phyloP scores from a whole-genome alignment of 2,888 invertebrate genomes.

The Dendrolimus houi region DNA sequence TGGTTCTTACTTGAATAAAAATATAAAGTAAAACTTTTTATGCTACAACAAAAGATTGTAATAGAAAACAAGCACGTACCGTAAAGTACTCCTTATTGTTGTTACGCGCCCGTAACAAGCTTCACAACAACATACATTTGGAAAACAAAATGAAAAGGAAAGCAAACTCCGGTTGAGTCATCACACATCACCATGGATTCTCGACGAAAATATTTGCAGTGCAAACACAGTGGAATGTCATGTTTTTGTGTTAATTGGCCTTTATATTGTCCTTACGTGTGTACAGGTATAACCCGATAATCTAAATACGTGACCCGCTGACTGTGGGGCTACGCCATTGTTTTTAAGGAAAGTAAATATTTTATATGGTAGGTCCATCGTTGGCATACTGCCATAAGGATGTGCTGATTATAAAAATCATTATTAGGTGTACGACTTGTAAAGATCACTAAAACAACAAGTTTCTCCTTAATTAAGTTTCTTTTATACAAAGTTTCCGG shows the following conservation, averaged over 20 bases:
- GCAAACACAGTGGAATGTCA: slow-evolving; percentile 34
- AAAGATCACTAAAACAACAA: background rate
- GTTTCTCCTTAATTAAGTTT: background rate
- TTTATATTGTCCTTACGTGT: slow-evolving; percentile 39
- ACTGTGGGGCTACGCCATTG: slow-evolving; percentile 18
- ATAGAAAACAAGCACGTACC: background rate
- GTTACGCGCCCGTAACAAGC: background rate
- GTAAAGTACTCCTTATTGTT: background rate
- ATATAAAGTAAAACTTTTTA: too few relatives aligned
- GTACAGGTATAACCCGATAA: slow-evolving; percentile 45
- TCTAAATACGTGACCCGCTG: slow-evolving; percentile 40
- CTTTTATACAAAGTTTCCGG: background rate
- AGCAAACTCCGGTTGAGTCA: slow-evolving; percentile 31
- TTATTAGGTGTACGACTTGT: background rate
- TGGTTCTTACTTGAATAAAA: too few relatives aligned
- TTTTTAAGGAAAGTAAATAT: slow-evolving; percentile 43
- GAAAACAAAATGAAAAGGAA: slow-evolving; percentile 42
- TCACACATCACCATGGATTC: slow-evolving; percentile 14
- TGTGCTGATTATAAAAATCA: slow-evolving; percentile 6
- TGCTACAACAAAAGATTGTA: too few relatives aligned
- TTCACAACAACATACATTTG: slow-evolving; percentile 14
- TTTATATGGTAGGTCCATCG: slow-evolving; percentile 22
- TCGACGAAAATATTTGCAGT: slow-evolving; percentile 32
- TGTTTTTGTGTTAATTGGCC: slow-evolving; percentile 43
- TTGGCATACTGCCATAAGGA: slow-evolving; percentile 31